Evolutionary conservation across 2,888 invertebrate species (phyloP).

Genomic region (Gnatocerus cornutus): DNA sequence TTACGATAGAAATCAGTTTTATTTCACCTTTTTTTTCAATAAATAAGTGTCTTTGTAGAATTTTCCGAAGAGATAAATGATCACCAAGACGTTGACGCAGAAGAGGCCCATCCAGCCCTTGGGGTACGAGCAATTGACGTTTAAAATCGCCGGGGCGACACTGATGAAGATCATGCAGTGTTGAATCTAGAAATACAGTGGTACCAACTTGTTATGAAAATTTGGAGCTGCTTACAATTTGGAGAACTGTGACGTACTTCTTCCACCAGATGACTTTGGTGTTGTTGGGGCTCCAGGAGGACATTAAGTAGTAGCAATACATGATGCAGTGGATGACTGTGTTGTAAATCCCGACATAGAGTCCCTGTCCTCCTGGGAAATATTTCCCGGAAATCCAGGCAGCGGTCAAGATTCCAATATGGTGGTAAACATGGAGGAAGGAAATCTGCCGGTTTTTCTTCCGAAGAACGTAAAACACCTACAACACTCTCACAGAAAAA

Average conservation of each 20-base stretch:
- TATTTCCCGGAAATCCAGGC: constrained; percentile 77
- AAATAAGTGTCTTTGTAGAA: constrained; percentile 30
- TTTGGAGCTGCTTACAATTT: constrained; percentile 32
- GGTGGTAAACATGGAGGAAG: constrained; percentile 88
- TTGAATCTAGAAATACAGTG: neutral
- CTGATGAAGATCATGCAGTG: constrained; percentile 25
- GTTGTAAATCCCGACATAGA: constrained; percentile 79
- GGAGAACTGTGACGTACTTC: constrained; percentile 26
- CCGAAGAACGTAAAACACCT: constrained; percentile 83
- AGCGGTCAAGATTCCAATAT: constrained; percentile 83
- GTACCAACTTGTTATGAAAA: no score
- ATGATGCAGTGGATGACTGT: constrained; percentile 83
- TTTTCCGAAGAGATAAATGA: constrained; percentile 25
- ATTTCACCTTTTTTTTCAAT: neutral
- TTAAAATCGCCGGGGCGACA: constrained; percentile 9
- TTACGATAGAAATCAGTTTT: neutral
- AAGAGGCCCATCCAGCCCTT: constrained; percentile 24
- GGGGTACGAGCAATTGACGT: constrained; percentile 20
- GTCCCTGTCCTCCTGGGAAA: constrained; percentile 78
- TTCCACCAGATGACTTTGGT: constrained; percentile 59
- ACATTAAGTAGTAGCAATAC: constrained; percentile 86
- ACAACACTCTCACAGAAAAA: neutral
- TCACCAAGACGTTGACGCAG: constrained; percentile 3
- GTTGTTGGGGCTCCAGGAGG: constrained; percentile 77
- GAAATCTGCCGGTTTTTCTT: constrained; percentile 86